Conservation (phyloP, 2,888 invertebrate genomes). For the Cantharis rufa region DNA sequence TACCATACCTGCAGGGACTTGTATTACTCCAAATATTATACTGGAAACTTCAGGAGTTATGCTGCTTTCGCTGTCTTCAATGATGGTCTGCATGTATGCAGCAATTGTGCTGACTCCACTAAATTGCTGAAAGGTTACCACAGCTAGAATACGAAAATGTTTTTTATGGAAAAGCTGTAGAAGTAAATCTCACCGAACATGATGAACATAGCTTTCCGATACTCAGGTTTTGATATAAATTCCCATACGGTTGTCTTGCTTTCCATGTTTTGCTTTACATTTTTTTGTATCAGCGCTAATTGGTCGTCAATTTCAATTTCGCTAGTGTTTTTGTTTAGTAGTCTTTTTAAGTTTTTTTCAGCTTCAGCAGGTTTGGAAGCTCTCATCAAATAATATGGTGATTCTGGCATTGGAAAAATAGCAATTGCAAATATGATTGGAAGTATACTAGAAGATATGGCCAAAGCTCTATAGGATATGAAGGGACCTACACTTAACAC, state of each 20-base stretch:
- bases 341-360: constrained; percentile 37
- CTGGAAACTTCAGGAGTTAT: constrained; percentile 61
- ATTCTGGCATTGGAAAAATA: constrained; percentile 56
- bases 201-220: constrained; percentile 5
- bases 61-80: constrained; percentile 59
- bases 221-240: constrained; percentile 3
- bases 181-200: background rate
- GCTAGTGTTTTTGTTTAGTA: constrained; percentile 50
- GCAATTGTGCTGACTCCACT: background rate
- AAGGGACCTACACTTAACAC: constrained; percentile 52
- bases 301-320: constrained; percentile 52
- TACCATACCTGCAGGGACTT: constrained; percentile 47
- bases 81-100: constrained; percentile 58
- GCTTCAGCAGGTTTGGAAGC: constrained; percentile 48
- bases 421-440: constrained; percentile 49
- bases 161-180: background rate
- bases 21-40: constrained; percentile 63
- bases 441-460: constrained; percentile 46
- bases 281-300: constrained; percentile 52
- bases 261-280: constrained; percentile 37
- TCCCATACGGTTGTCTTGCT: constrained; percentile 1
- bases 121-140: background rate
- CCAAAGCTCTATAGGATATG: constrained; percentile 48
- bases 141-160: background rate
- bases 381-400: constrained; percentile 56